Conservation (phyloP, 2,113 vertebrate species). For the Pseudorhombus dupliciocellatus region DNA sequence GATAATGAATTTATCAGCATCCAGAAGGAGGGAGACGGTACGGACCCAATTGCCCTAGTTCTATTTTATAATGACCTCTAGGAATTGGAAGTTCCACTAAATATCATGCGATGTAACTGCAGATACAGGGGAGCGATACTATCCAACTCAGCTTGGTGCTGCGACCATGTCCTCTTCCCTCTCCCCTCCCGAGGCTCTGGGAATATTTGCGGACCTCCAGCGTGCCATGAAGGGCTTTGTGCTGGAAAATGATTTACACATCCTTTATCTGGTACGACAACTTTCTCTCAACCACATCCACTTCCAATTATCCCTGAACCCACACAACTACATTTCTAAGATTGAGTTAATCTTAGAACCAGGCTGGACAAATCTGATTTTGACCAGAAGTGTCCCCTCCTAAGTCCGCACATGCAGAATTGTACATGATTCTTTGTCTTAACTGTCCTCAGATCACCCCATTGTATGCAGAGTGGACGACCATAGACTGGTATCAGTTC, state of each 20-base stretch:
- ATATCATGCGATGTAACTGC: slow-evolving; percentile 14
- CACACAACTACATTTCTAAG: background rate
- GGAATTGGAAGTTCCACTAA: background rate
- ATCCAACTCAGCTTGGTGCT: slow-evolving; percentile 90
- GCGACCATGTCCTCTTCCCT: slow-evolving; percentile 96
- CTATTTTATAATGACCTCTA: background rate
- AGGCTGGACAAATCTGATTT: no score
- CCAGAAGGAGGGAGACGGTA: slow-evolving; percentile 76
- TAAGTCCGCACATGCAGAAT: background rate
- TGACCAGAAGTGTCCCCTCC: background rate
- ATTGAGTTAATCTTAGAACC: background rate
- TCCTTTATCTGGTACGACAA: slow-evolving; percentile 90
- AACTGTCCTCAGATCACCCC: slow-evolving; percentile 87
- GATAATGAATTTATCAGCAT: slow-evolving; percentile 94
- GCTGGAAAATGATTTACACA: slow-evolving; percentile 95
- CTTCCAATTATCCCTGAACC: background rate
- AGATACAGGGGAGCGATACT: slow-evolving; percentile 83
- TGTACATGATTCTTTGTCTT: background rate
- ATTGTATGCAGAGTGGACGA: slow-evolving; percentile 93
- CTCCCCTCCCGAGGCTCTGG: slow-evolving; percentile 91
- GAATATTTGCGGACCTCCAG: slow-evolving; percentile 97
- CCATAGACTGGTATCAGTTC: slow-evolving; percentile 97
- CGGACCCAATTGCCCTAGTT: background rate
- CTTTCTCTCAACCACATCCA: background rate
- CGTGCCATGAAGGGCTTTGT: slow-evolving; percentile 98